Conservation (phyloP, 1,140 invertebrate genomes). For the Drosophila ohnishii region DNA sequence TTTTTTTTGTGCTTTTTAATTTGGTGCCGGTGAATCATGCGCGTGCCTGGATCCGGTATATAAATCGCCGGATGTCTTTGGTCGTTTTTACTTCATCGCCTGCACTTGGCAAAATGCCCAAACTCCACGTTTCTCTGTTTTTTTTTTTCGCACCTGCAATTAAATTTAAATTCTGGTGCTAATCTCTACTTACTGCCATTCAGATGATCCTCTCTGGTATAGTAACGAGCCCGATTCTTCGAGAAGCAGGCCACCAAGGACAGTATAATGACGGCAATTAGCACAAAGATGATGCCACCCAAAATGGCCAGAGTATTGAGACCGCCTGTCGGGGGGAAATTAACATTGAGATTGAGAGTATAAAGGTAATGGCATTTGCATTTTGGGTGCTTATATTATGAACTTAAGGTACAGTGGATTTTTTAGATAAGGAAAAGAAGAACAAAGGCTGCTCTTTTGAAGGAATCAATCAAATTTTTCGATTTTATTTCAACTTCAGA, state of each 20-base stretch:
- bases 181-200: conserved; percentile 69
- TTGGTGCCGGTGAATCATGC: conserved; percentile 43
- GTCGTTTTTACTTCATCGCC: conserved; percentile 58
- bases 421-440: background rate
- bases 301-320: conserved; percentile 82
- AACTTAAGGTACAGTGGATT: background rate
- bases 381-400: background rate
- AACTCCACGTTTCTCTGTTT: background rate
- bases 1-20: conserved; percentile 62
- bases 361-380: conserved; percentile 3
- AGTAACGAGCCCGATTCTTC: conserved; percentile 87
- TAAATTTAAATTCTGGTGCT: conserved; percentile 42
- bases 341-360: conserved; percentile 6
- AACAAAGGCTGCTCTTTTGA: background rate
- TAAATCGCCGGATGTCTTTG: conserved; percentile 59
- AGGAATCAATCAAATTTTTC: too few species aligned
- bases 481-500: background rate
- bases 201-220: conserved; percentile 87
- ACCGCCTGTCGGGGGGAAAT: conserved; percentile 57
- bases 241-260: conserved; percentile 85
- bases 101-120: conserved; percentile 54
- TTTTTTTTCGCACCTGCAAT: conserved; percentile 18
- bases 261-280: conserved; percentile 82
- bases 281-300: conserved; percentile 82
- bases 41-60: conserved; percentile 44